Percentiles rank a stretch among this genome's conserved stretches.
Evolutionary conservation across 1,140 invertebrate species (phyloP).

Genomic region (Aphelenchoides fujianensis): DNA sequence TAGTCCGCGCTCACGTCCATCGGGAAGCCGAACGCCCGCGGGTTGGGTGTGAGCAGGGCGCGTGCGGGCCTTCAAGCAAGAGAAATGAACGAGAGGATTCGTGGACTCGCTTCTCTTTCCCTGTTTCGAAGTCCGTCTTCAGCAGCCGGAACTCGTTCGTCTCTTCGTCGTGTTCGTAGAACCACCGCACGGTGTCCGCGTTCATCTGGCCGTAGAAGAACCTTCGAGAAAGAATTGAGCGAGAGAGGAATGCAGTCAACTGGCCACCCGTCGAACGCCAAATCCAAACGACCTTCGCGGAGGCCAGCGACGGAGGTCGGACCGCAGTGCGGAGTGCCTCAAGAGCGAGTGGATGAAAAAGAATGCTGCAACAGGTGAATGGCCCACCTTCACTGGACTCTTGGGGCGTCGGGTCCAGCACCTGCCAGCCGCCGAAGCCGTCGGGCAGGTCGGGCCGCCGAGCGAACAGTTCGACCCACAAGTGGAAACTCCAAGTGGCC

Average conservation of each 20-base stretch:
- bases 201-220: slow-evolving; percentile 6
- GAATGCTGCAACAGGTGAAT: not conserved
- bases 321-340: not conserved
- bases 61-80: not conserved
- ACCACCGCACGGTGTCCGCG: slow-evolving; percentile 8
- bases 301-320: slow-evolving; percentile 2
- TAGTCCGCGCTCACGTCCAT: not conserved
- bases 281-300: slow-evolving; percentile 1
- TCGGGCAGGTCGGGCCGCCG: not conserved
- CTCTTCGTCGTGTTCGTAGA: slow-evolving; percentile 17
- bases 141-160: slow-evolving; percentile 1
- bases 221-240: too few species aligned
- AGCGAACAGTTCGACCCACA: slow-evolving; percentile 10
- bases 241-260: too few species aligned
- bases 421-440: slow-evolving; percentile 18
- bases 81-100: not conserved
- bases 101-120: not conserved
- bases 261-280: not conserved
- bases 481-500: not conserved
- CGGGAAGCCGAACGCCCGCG: slow-evolving; percentile 6
- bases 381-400: not conserved
- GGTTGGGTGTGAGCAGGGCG: slow-evolving; percentile 2
- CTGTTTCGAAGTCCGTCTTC: not conserved
- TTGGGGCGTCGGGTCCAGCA: slow-evolving; percentile 16
- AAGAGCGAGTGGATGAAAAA: not conserved